Base-by-base conservation (phyloP, 2,888 invertebrate genomes). In the Blastobasis lacticolella region DNA sequence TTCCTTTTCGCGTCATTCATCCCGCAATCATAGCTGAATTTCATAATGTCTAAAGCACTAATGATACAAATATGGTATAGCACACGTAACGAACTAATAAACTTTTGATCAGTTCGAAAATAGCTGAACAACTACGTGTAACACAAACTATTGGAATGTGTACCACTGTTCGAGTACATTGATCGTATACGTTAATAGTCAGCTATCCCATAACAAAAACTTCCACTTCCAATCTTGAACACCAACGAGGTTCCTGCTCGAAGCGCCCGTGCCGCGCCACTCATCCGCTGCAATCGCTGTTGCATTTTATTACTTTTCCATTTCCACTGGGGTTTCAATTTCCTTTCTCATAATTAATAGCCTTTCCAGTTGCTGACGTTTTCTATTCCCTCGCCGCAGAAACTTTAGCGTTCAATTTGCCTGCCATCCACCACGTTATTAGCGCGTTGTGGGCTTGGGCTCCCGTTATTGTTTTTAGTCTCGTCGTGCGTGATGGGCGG, bases 221-320 rank as follows among this genome's bases (percentile, higher is more conserved):
- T 23, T 3, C 23, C 23, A 23, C 23, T 23, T 23, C 23, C 23
- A 23, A 23, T 23, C 23, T 23, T 23, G 2, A 23, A 23, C 23
- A 23, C 23, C 23, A 23, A 23, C 23, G 23, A 23, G 23, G 23
- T 23, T 23, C 23, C 23, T 23, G 23, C 23, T 23, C 23, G 23
- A 23, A 37, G 48, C 46, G 45, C 40, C 5, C 38, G n/a, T 10
- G 10, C 43, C 36, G 44, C 51, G 37, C 49, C 71, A 79, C 81
- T 85, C 83, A 79, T 84, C 85, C 77, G 23, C 23, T 73, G 78
- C 80, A 82, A 83, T 83, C 79, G 79, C 78, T 84, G 82, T 84
- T 82, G 85, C 85, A 86, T 88, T 87, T 87, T 87, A 87, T 87
- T 88, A 86, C 87, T 87, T 85, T 87, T 85, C 83, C 81, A 88